Evolutionary conservation across 2,797 vertebrate species (phyloP).

Genomic region (Pangasius sanitwongsei): DNA sequence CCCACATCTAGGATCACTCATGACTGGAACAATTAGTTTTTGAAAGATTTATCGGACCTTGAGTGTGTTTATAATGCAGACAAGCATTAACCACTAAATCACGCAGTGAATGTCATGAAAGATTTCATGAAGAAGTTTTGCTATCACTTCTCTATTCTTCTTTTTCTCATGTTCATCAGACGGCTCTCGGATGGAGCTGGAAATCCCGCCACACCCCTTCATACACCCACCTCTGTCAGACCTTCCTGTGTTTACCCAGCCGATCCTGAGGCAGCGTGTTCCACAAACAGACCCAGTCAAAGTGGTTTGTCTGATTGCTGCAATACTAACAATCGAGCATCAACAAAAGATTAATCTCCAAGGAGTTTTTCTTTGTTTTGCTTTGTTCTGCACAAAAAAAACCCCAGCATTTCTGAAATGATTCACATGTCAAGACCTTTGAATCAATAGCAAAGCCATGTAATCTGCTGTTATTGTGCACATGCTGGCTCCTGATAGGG

Average conservation of each 20-base stretch:
- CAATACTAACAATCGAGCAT: slow-evolving; percentile 47
- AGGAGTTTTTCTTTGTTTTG: slow-evolving; percentile 43
- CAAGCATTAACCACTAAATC: slow-evolving; percentile 20
- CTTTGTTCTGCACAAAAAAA: slow-evolving; percentile 12
- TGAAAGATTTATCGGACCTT: slow-evolving; percentile 41
- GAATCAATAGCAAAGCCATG: background rate
- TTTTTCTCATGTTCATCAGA: slow-evolving; percentile 23
- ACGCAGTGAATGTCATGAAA: slow-evolving; percentile 7
- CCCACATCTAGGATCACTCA: slow-evolving; percentile 27
- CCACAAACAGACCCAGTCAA: slow-evolving; percentile 54
- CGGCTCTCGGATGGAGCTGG: slow-evolving; percentile 39
- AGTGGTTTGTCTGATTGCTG: slow-evolving; percentile 32
- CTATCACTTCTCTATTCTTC: slow-evolving; percentile 5
- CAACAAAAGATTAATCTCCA: slow-evolving; percentile 48
- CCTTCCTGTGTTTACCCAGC: slow-evolving; percentile 41
- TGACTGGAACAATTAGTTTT: background rate
- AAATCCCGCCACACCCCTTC: slow-evolving; percentile 43
- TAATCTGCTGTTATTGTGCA: background rate
- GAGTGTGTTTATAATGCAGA: slow-evolving; percentile 38
- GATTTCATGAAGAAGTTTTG: slow-evolving; percentile 12
- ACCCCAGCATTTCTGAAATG: slow-evolving; percentile 14
- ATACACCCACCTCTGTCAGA: slow-evolving; percentile 39
- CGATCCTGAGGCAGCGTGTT: slow-evolving; percentile 31
- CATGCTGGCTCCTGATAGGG: background rate
- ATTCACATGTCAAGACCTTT: slow-evolving; percentile 20